Conservation (phyloP, 2,113 vertebrate species). For the Notechis scutatus region DNA sequence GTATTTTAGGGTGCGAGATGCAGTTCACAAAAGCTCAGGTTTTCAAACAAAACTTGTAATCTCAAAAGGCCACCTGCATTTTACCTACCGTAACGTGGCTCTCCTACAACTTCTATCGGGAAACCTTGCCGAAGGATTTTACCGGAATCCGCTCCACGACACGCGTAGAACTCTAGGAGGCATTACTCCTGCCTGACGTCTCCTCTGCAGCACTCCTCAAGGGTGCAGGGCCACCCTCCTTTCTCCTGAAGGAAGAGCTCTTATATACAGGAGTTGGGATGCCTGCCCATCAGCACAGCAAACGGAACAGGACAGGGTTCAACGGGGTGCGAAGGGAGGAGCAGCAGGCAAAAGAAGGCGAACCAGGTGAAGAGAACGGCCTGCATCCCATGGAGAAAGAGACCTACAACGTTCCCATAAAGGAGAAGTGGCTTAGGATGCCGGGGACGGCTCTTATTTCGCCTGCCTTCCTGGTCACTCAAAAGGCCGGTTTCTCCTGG, state of each 20-base stretch:
- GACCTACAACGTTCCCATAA: neutral
- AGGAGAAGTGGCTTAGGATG: neutral
- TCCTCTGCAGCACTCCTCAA: neutral
- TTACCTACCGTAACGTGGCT: neutral
- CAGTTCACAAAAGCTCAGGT: neutral
- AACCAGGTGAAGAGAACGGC: neutral
- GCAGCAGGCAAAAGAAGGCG: neutral
- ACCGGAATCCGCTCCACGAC: neutral
- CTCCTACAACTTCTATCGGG: neutral
- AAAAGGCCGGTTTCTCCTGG: neutral
- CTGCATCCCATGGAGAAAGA: neutral
- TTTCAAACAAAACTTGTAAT: neutral
- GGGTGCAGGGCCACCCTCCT: neutral
- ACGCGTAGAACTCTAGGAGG: neutral
- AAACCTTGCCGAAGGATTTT: neutral
- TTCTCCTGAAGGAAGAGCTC: too few species aligned
- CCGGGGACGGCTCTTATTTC: fast-evolving
- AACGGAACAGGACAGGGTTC: neutral
- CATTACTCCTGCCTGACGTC: neutral
- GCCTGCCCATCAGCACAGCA: neutral
- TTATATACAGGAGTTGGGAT: neutral
- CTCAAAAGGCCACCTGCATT: neutral
- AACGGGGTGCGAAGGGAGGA: neutral
- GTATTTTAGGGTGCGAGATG: neutral
- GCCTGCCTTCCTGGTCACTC: neutral